Base-by-base conservation (phyloP, 2,888 invertebrate genomes). In the Aelia acuminata region DNA sequence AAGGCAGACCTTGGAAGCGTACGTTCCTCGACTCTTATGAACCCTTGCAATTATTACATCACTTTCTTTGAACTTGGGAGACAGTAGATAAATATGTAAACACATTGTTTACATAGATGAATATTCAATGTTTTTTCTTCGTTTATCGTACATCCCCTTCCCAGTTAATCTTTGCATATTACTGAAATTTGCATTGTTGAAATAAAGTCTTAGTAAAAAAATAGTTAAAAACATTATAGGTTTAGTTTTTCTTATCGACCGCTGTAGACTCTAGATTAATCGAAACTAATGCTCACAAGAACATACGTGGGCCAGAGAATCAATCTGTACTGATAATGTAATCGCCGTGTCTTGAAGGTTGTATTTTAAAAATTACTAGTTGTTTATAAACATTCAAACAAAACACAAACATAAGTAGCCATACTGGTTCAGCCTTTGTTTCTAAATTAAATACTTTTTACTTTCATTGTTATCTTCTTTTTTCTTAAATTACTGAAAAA, bases 51-150 rank as follows among this genome's bases (percentile, higher is more conserved):
- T 13, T 57, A 70, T 70, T 70, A 70, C 63, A 70, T 70, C 63
- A 70, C 63, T 70, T 70, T 70, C 63, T 70, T 70, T 70, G 31
- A 70, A 70, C 63, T 70, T 70, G 63, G 13, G 35, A 35, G 63
- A 35, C 63, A 35, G 63, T 35, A 35, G 8, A 31, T 70, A 70
- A 70, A 70, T 70, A 70, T 70, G 63, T 22, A 70, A 70, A 70
- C 7, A 13, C 2, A 1, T 0, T 70, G 31, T 70, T 57, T 35
- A 70, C 63, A 35, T 70, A 35, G 31, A 31, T 70, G 63, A 70
- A 70, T 70, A 70, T 70, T 70, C 63, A 70, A n/a, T 70, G 20
- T 0, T 13, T 20, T 31, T 70, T 10, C 20, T 70, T 70, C 31
- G 18, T 35, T 70, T 70, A 31, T 35, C 20, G 31, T 70, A 31